Evolutionary conservation across 1,140 invertebrate genomes (phyloP).

Genomic region (Spodoptera litura): DNA sequence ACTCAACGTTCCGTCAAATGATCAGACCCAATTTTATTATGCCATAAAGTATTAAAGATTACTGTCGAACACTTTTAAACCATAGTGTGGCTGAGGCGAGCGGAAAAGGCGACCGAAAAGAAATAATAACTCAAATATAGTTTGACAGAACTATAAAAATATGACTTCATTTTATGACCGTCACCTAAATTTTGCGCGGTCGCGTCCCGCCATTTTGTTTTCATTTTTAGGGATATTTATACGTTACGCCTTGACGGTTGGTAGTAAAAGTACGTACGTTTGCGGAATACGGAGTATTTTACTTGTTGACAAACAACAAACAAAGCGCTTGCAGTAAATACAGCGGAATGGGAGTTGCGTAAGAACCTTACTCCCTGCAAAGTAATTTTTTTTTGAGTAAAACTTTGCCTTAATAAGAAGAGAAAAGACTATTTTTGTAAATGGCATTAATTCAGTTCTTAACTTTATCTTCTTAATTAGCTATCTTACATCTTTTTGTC

Average conservation of each 20-base stretch:
- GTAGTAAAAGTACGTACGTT: not conserved
- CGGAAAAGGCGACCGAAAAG: not conserved
- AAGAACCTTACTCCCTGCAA: no score
- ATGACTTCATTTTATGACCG: conserved; percentile 16
- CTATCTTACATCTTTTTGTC: no score
- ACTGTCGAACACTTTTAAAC: not conserved
- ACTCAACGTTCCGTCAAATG: not conserved
- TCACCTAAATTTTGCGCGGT: not conserved
- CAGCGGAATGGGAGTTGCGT: no score
- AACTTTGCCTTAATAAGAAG: no score
- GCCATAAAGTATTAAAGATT: conserved; percentile 14
- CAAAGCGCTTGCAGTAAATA: no score
- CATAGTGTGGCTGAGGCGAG: not conserved
- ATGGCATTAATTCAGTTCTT: no score
- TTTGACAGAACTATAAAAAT: conserved; percentile 23
- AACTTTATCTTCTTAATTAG: no score
- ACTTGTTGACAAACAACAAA: not conserved
- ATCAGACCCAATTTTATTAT: not conserved
- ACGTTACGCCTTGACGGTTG: not conserved
- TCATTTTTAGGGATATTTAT: not conserved
- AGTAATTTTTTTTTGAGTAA: no score
- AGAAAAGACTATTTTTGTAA: no score
- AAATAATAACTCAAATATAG: conserved; percentile 6
- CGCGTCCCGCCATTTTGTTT: not conserved
- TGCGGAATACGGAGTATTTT: not conserved